Conservation (phyloP, 2,113 vertebrate species). For the Canis aureus region DNA sequence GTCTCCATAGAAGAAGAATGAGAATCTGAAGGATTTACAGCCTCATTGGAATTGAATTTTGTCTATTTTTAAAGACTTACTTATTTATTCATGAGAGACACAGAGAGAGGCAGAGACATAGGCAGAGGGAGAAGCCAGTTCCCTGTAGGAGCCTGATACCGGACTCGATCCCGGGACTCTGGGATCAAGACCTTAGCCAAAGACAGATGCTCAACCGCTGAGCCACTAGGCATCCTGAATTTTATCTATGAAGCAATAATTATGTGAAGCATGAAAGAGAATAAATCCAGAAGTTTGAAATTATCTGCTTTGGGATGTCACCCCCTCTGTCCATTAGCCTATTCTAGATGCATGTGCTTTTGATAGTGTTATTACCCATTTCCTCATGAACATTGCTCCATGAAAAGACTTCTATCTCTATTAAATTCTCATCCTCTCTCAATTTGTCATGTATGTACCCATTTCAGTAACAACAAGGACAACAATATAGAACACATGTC, state of each 20-base stretch:
- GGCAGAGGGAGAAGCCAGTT: too few relatives aligned
- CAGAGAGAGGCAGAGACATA: too few relatives aligned
- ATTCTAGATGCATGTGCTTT: not conserved
- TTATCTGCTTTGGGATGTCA: not conserved
- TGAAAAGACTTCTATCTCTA: not conserved
- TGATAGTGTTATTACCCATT: not conserved
- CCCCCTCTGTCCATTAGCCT: not conserved
- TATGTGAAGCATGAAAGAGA: not conserved
- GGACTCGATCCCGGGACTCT: too few relatives aligned
- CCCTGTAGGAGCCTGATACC: too few relatives aligned
- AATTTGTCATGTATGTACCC: not conserved
- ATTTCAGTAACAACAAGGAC: not conserved
- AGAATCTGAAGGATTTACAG: not conserved
- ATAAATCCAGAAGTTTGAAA: not conserved
- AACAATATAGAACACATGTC: not conserved
- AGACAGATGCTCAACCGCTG: too few relatives aligned
- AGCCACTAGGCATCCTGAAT: not conserved
- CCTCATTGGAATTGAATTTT: not conserved
- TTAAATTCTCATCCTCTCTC: not conserved
- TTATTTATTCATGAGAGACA: too few relatives aligned
- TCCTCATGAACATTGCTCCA: not conserved
- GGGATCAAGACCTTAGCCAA: too few relatives aligned
- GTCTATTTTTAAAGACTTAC: not conserved
- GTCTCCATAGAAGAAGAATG: not conserved
- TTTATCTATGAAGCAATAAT: not conserved